Base-by-base conservation (phyloP, 92 coral and sea anemone genomes). In the Galaxea fascicularis region DNA sequence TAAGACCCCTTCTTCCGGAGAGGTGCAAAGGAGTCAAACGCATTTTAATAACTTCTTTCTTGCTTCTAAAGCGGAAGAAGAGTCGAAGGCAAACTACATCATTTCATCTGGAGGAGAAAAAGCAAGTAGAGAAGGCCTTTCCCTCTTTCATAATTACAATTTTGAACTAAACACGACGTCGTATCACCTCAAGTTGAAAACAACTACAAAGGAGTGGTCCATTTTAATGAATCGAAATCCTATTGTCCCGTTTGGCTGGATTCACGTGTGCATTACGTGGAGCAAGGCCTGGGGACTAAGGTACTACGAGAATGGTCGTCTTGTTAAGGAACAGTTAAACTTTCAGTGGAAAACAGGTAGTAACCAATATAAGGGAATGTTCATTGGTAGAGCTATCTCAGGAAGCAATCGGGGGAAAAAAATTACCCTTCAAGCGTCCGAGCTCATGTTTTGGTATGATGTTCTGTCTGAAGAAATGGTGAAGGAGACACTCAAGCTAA, bases 251-350 rank as follows among this genome's bases (percentile, higher is more conserved):
- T 24, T 58, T 9, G 44, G 57, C 15, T 81, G 86, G 86, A 4
- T 58, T 8, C 70, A 81, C 59, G 86, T 81, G 6, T 30, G 27
- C 45, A 57, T 81, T 25, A 81, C 86, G 1, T 81, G 86, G 86
- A 71, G 77, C 28, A 25, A 54, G 44, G 28, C 29, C 44, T 81
- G 86, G 86, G 86, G 86, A 70, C 86, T 81, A 17, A 56, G 58
- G 24, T 81, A 69, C 26, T 81, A 69, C 41, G 69, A 69, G 44
- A 58, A 81, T 35, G 86, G 86, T 6, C 39, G 25, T 35, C 70
- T 81, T 10, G 44, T 81, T 11, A 41, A 69, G 11, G 53, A 54
- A 26, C 41, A 70, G 54, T 26, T 53, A 20, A 81, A 22, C 44
- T 81, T 31, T 58, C 30, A 70, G 3, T 11, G 49, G 20, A 21